Conservation (phyloP, 2,888 invertebrate genomes). For the Falcaria lacertinaria region DNA sequence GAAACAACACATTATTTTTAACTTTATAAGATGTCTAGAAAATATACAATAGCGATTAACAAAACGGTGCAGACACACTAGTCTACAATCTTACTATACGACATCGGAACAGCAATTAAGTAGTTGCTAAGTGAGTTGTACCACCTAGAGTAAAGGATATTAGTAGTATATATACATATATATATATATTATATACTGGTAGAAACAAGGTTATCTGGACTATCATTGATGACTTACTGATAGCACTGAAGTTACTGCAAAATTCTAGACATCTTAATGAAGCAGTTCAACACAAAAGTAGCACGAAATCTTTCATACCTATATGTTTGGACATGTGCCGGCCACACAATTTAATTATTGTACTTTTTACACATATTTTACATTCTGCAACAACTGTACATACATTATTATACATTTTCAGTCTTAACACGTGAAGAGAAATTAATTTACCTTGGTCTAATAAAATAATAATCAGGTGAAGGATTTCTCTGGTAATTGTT, state of each 20-base stretch:
- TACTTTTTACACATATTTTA: conserved; percentile 60
- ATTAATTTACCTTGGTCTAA: conserved; percentile 26
- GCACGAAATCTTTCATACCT: conserved; percentile 28
- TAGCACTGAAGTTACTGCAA: conserved; percentile 12
- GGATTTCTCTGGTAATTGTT: not conserved
- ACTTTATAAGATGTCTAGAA: conserved; percentile 14
- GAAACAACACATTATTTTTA: not conserved
- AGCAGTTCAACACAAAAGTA: conserved; percentile 14
- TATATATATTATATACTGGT: too few species aligned
- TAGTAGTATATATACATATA: too few species aligned
- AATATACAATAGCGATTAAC: conserved; percentile 12
- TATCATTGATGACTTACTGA: too few species aligned
- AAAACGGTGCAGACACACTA: not conserved
- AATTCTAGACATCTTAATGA: conserved; percentile 20
- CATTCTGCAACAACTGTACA: conserved; percentile 57
- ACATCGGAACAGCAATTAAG: too few species aligned
- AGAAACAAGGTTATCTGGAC: too few species aligned
- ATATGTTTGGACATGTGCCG: conserved; percentile 31
- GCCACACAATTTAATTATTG: conserved; percentile 50
- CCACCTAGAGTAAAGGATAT: too few species aligned
- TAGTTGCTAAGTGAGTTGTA: too few species aligned
- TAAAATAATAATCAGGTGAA: conserved; percentile 6
- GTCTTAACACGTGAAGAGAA: conserved; percentile 50
- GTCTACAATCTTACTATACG: too few species aligned
- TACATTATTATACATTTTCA: conserved; percentile 55